phyloP scores from a whole-genome alignment of 2,888 invertebrate genomes.

The Lasioglossum morio region DNA sequence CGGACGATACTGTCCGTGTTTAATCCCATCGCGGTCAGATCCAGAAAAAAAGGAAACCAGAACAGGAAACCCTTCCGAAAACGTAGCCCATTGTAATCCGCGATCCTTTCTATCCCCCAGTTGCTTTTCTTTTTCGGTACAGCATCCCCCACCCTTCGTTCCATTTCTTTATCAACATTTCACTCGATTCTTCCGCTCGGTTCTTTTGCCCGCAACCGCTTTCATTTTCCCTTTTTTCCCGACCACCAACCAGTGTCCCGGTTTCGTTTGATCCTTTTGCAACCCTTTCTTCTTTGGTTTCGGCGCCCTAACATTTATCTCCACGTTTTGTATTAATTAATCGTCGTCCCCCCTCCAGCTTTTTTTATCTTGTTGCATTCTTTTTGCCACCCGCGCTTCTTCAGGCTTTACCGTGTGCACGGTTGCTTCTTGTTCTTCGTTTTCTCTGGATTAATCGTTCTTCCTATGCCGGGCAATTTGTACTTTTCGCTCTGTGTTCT shows the following conservation, averaged over 20 bases:
- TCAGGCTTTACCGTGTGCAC: neutral
- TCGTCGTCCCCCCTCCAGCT: neutral
- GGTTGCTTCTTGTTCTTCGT: neutral
- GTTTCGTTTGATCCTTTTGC: neutral
- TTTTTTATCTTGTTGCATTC: neutral
- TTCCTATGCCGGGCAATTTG: neutral
- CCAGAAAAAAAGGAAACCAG: constrained; percentile 26
- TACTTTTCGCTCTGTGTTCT: neutral
- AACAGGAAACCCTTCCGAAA: constrained; percentile 19
- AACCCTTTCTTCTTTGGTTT: neutral
- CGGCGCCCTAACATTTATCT: neutral
- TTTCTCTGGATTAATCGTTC: constrained; percentile 7
- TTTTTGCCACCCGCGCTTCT: neutral
- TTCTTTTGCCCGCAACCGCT: neutral
- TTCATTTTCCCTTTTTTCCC: neutral
- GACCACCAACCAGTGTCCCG: neutral
- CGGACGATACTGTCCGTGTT: constrained; percentile 26
- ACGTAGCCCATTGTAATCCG: constrained; percentile 19
- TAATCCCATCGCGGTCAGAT: constrained; percentile 48
- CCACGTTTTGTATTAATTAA: constrained; percentile 8
- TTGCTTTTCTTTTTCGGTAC: constrained; percentile 11
- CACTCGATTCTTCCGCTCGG: neutral
- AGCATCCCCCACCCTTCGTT: neutral
- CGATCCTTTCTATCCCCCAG: neutral
- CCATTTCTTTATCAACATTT: constrained; percentile 36